Evolutionary conservation across 2,797 vertebrate species (phyloP).

Genomic region (Streptopelia turtur): DNA sequence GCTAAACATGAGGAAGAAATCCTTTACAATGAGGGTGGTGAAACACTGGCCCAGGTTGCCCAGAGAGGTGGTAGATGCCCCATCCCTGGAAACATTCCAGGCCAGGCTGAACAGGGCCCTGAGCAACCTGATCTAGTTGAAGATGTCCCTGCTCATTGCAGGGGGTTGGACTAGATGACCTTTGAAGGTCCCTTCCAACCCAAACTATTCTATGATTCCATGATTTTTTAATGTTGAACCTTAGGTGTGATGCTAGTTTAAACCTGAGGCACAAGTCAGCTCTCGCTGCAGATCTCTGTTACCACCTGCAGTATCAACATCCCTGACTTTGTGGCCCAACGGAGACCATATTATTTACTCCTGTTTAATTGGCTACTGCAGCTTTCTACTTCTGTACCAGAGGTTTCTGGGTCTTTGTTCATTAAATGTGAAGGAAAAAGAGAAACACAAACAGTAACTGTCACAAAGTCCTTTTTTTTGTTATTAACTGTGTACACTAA

Average conservation of each 20-base stretch:
- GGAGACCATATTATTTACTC: background rate
- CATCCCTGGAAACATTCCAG: no score
- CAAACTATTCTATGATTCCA: no score
- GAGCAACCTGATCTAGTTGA: no score
- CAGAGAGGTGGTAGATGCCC: no score
- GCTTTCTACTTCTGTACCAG: background rate
- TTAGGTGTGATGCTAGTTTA: background rate
- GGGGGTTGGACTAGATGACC: no score
- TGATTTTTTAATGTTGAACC: background rate
- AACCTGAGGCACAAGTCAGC: background rate
- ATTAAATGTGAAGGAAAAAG: background rate
- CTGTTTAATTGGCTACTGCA: background rate
- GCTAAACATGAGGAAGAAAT: no score
- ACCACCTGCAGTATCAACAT: background rate
- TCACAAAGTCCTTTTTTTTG: background rate
- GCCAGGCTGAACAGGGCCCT: no score
- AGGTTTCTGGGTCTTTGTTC: background rate
- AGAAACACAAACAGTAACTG: background rate
- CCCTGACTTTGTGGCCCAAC: background rate
- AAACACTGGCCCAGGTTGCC: no score
- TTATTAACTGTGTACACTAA: background rate
- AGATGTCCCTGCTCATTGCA: no score
- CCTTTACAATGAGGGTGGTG: no score
- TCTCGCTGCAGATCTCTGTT: background rate
- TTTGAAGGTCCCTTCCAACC: no score